Evolutionary conservation across 2,113 vertebrate species (phyloP).

Genomic region (Buteo buteo): DNA sequence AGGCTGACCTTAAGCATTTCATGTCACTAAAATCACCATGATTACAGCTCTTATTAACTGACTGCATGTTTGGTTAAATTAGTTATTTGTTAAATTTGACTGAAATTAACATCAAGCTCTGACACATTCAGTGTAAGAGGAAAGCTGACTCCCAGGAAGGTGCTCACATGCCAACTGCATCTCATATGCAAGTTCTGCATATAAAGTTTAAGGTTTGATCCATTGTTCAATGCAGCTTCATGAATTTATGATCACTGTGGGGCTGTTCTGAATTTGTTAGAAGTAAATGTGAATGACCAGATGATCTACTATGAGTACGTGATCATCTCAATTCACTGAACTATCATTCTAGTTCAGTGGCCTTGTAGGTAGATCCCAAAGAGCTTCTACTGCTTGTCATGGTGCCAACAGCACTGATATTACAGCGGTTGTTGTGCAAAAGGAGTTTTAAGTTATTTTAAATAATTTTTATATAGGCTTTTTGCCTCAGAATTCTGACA

Average conservation of each 20-base stretch:
- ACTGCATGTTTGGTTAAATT: background rate
- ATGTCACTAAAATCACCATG: background rate
- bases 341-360: background rate
- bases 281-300: background rate
- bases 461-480: background rate
- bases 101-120: background rate
- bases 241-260: accelerated
- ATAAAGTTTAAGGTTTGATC: background rate
- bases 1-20: background rate
- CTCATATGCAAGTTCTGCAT: background rate
- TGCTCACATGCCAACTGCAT: background rate
- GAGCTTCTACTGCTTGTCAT: background rate
- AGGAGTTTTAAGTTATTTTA: background rate
- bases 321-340: background rate
- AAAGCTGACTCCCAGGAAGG: background rate
- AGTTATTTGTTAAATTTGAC: background rate
- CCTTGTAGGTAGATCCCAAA: background rate
- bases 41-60: background rate
- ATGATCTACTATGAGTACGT: background rate
- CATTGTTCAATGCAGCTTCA: background rate
- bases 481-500: background rate
- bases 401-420: background rate
- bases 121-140: background rate
- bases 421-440: background rate
- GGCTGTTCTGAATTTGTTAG: background rate